Base-by-base conservation (phyloP, 2,113 vertebrate species). In the Plotosus lineatus region DNA sequence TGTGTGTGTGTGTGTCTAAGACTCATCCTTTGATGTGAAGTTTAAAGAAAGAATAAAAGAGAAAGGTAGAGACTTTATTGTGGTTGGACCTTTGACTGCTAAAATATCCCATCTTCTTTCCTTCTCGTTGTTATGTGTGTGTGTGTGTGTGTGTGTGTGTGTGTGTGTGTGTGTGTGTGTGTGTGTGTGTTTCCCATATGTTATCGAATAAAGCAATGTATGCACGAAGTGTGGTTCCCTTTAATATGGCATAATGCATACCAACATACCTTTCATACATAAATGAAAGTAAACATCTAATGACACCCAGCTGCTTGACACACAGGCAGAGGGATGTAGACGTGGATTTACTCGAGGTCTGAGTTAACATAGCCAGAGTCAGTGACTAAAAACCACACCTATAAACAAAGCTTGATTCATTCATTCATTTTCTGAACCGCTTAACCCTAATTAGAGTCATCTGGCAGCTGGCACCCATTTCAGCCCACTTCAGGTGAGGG, bases 1-100 rank as follows among this genome's bases (percentile, higher is more conserved):
- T 65, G 61, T 65, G 61, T 66, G 61, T 28, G 40, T 46, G 40
- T 17, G 66, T 17, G 40, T 68, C 61, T 53, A 17, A 75, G 78
- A 76, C 65, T 77, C 0, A 53, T 12, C 50, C 91, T 93, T 92
- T 93, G 89, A 93, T 87, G 89, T 92, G 68, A 88, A 87, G 87
- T 85, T 89, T 84, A 88, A 88, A 84, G 88, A 87, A 84, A 87
- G 87, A 90, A 89, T 87, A 87, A 90, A 86, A 88, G 82, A 82
- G 63, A 26, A 66, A 88, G 87, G 89, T 89, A 72, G 74, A 63
- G 19, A 84, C 88, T 86, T 85, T 82, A 78, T 78, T 82, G 65
- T 82, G 76, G 81, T 78, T 73, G 66, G 44, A 78, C 66, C 68
- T 60, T 77, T 60, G 65, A 77, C 50, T 50, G 26, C 50, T 53